These are phyloP conservation scores for Cinclus mexicanus DNA, from an alignment of 2,113 vertebrate species.

Conservation along the genomic window DNA sequence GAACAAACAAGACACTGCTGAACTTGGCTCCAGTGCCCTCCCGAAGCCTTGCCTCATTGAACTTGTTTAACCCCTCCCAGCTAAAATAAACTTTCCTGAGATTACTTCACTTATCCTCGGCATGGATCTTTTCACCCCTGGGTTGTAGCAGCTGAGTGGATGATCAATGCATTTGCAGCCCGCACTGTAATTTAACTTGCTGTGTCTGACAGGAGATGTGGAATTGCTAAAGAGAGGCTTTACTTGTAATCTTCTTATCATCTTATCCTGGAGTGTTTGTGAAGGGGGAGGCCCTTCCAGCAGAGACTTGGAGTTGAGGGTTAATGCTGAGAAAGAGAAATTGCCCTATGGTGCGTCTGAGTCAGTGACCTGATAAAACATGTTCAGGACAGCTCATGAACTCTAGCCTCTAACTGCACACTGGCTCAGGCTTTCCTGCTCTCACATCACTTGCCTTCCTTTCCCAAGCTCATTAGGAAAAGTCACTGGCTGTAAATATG, in stretches of 20 bases:
- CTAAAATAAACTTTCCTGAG: constrained; percentile 76
- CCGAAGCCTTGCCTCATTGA: constrained; percentile 51
- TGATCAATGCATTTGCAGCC: constrained; percentile 75
- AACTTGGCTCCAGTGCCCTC: constrained; percentile 43
- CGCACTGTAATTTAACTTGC: constrained; percentile 77
- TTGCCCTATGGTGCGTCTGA: constrained; percentile 40
- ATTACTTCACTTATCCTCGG: constrained; percentile 75
- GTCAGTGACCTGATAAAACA: constrained; percentile 62
- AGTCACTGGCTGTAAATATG: constrained; percentile 47
- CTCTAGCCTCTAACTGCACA: not conserved
- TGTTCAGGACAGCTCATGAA: constrained; percentile 55
- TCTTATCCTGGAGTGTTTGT: constrained; percentile 77
- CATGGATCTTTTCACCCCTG: constrained; percentile 70
- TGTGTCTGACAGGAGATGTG: constrained; percentile 76
- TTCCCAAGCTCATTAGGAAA: constrained; percentile 54
- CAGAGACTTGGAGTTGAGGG: constrained; percentile 48
- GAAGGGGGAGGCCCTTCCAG: constrained; percentile 60
- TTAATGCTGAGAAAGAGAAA: constrained; percentile 73
- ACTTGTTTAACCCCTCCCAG: constrained; percentile 63
- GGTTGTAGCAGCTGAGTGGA: constrained; percentile 61
- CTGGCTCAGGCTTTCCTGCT: not conserved
- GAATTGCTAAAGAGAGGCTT: constrained; percentile 80
- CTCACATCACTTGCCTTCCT: constrained; percentile 7
- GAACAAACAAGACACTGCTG: constrained; percentile 44
- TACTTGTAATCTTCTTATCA: constrained; percentile 85